Base-by-base conservation (phyloP, 2,888 invertebrate genomes). In the Drosophila macrospina region DNA sequence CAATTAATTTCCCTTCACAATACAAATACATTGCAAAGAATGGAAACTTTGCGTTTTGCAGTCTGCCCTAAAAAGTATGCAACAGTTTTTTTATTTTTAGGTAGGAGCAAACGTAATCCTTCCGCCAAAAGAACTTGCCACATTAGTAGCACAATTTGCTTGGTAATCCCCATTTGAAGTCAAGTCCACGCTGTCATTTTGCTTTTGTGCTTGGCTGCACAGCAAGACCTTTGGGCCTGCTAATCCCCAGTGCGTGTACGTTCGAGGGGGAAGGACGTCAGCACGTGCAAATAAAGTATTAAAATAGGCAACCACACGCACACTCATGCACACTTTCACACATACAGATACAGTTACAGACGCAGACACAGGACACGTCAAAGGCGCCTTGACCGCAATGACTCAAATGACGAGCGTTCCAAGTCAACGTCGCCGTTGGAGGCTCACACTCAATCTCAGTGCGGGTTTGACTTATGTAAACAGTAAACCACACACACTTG, bases 271-370 rank as follows among this genome's bases (percentile, higher is more conserved):
- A 7, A 13, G 67, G 69, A 69, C 70, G 87, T 84, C 85, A 76
- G 73, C 89, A 88, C 85, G 89, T 85, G 89, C 85, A 85, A 84
- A 86, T 84, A 88, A 83, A 78, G 78, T 69, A 86, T 88, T 85
- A 77, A 86, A 83, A 78, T 73, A 74, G 82, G 44, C 60, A 52
- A 45, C 63, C 68, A 69, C 42, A 67, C 50, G 69, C 64, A 68
- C 56, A 39, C 51, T 48, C 57, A 60, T 61, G 52, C 65, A 44
- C 47, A 57, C 20, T 24, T 45, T 39, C 39, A 64, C 59, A 56
- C 20, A 20, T 20, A 20, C 20, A 20, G 20, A 20, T 3, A 20
- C 20, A 20, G 20, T n/a, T n/a, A n/a, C n/a, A 20, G 20, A 20
- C 44, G 54, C 47, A 61, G 60, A 65, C 63, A 48, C 50, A 54